phyloP scores from a whole-genome alignment of 2,113 vertebrate species.

The Ovis canadensis region DNA sequence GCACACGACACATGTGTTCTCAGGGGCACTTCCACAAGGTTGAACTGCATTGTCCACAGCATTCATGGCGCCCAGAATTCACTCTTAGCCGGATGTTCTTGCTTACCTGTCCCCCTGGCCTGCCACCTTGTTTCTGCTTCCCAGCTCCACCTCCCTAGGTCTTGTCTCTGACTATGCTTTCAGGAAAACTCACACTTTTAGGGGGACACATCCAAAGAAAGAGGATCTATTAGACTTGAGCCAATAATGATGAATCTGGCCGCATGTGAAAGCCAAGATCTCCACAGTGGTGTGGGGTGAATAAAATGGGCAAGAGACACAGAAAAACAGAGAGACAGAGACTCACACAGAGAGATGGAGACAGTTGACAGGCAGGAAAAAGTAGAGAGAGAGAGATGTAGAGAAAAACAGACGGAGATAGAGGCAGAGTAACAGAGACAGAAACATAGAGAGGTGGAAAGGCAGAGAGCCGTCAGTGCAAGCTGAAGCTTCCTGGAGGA shows the following conservation, averaged over 20 bases:
- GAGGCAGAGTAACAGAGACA: neutral
- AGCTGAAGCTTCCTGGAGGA: neutral
- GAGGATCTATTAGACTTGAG: neutral
- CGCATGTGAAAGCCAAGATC: neutral
- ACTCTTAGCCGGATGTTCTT: neutral
- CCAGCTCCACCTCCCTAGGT: neutral
- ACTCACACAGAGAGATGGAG: neutral
- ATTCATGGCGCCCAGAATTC: neutral
- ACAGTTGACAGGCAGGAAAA: neutral
- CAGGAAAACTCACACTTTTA: neutral
- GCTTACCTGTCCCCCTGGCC: neutral
- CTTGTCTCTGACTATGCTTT: neutral
- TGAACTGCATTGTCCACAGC: rapidly evolving
- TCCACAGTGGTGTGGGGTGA: neutral
- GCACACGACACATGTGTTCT: neutral
- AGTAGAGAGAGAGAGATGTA: neutral
- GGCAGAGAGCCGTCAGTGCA: neutral
- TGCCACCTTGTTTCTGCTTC: neutral
- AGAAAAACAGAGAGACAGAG: neutral
- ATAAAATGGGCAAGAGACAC: neutral
- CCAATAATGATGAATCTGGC: neutral
- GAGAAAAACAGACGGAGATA: neutral
- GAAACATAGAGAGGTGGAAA: neutral
- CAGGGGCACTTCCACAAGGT: neutral
- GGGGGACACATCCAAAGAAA: neutral